These are phyloP conservation scores for Spilosoma lubricipeda DNA, from an alignment of 2,888 invertebrate genomes.

Conservation along the genomic window DNA sequence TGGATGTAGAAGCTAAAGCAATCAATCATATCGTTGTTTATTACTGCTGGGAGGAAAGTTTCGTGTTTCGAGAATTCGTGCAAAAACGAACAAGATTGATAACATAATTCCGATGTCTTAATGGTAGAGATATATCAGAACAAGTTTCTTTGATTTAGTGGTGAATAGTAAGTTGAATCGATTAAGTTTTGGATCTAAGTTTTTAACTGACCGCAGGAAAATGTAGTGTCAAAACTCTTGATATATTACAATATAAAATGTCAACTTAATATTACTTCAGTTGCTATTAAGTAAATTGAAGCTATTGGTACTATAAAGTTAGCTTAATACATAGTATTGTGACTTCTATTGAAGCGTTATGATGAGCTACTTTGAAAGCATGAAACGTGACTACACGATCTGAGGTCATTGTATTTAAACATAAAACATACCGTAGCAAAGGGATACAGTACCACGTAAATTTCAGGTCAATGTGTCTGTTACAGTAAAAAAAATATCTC, in stretches of 20 bases:
- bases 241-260: too few species aligned
- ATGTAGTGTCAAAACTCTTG: neutral
- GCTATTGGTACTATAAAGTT: too few species aligned
- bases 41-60: constrained; percentile 3
- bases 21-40: constrained; percentile 10
- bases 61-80: neutral
- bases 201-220: neutral
- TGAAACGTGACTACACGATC: too few species aligned
- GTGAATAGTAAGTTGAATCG: neutral
- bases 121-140: neutral
- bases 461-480: too few species aligned
- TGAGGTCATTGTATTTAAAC: neutral
- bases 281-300: too few species aligned
- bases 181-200: neutral
- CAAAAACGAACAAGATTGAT: constrained; percentile 7
- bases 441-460: too few species aligned
- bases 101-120: neutral
- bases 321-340: too few species aligned
- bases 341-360: too few species aligned
- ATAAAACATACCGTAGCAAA: neutral
- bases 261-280: too few species aligned
- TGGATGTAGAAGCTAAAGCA: neutral
- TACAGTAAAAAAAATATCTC: too few species aligned
- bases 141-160: neutral
- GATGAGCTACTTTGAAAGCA: too few species aligned